Evolutionary conservation across 2,888 invertebrate genomes (phyloP).

Genomic region (Pseudococcus jackbeardsleyi): DNA sequence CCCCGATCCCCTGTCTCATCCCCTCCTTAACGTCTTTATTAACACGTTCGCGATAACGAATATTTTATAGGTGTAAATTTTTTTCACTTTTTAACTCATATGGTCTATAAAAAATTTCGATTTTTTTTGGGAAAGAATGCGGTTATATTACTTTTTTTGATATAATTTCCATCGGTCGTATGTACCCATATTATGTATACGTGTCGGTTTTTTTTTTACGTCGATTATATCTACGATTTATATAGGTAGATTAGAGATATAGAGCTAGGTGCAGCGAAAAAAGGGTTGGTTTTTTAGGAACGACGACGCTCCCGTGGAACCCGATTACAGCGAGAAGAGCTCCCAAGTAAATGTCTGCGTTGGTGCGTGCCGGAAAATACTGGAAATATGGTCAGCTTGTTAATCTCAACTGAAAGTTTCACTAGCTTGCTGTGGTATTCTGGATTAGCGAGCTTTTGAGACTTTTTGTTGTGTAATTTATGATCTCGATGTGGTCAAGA

Average conservation of each 20-base stretch:
- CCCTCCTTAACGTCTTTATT: not conserved
- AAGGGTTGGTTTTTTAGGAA: not conserved
- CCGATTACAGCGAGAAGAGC: not conserved
- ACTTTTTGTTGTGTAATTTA: conserved; percentile 64
- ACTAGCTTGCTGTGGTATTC: conserved; percentile 64
- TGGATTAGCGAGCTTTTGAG: conserved; percentile 65
- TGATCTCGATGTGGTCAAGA: conserved; percentile 53
- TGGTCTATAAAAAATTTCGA: not conserved
- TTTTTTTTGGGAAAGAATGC: conserved; percentile 28
- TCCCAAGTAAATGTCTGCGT: conserved; percentile 64
- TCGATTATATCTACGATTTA: conserved; percentile 1
- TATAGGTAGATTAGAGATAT: not conserved
- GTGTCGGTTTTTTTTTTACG: not conserved
- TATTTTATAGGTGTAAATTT: conserved; percentile 10
- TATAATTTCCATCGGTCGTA: not conserved
- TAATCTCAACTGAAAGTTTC: conserved; percentile 65
- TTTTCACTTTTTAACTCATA: not conserved
- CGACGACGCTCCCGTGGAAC: not conserved
- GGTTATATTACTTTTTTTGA: conserved; percentile 7
- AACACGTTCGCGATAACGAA: conserved; percentile 22
- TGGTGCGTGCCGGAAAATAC: conserved; percentile 58
- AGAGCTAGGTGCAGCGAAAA: not conserved
- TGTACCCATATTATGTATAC: not conserved
- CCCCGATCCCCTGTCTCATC: not conserved
- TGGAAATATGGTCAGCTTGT: conserved; percentile 49